Base-by-base conservation (phyloP, 2,797 vertebrate species). In the Lepus townsendii region DNA sequence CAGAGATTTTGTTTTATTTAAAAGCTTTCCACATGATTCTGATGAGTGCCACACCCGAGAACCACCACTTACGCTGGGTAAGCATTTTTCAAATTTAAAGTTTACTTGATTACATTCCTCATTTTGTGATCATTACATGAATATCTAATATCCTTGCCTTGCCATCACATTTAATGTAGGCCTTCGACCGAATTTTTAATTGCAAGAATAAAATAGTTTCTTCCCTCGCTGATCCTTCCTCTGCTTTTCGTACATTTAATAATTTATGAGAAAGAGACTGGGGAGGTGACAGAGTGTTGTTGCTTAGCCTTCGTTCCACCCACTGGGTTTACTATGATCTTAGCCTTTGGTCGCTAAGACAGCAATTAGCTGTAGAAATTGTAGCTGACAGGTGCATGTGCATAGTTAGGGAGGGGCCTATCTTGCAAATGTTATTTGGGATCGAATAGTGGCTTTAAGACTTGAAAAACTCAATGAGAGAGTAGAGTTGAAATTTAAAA, bases 391-490 rank as follows among this genome's bases (percentile, higher is more conserved):
- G 68, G 22, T 27, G 11, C 32, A 13, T 2, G 27, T 3, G n/a
- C 79, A 32, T 5, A 30, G n/a, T 57, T 60, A 66, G 75, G 32
- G 50, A 88, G 62, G 26, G 35, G 32, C 11, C 30, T 35, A 38
- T 57, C 47, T 66, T 79, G 80, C 35, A 78, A 90, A 84, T 52
- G 72, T n/a, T 62, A 24, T 54, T 82, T 73, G n/a, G 65, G 30
- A 84, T 72, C 57, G 76, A 88, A 91, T n/a, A 52, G 91, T 65
- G 88, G 42, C 85, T 93, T 77, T n/a, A 62, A 42, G 96, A 75
- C 52, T 62, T 72, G 71, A 83, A 79, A 38, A 85, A 66, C 60
- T 88, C 88, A 91, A 93, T 90, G 83, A 94, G n/a, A 96, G 92
- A 93, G 78, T 19, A 42, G 78, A 90, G 91, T 88, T 90, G 83